Conservation (phyloP, 2,113 vertebrate species). For the Megalops atlanticus region DNA sequence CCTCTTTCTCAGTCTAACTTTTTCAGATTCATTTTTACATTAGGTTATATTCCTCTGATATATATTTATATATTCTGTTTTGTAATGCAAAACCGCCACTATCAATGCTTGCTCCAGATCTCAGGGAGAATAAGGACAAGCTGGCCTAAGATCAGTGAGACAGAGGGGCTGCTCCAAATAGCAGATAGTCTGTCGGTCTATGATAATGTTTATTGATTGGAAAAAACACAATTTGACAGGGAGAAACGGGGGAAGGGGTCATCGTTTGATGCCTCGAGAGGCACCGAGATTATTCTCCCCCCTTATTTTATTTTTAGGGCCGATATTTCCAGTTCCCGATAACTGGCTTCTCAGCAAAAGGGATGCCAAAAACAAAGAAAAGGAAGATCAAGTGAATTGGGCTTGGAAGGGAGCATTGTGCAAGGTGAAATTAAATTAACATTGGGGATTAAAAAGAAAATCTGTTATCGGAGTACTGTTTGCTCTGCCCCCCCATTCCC, state of each 20-base stretch:
- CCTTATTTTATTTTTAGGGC: not conserved
- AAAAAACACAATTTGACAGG: conserved; percentile 71
- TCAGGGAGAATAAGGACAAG: conserved; percentile 58
- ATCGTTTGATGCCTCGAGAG: conserved; percentile 34
- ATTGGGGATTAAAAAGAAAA: conserved; percentile 49
- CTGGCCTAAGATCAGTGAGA: conserved; percentile 62
- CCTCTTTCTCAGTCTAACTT: too few relatives aligned
- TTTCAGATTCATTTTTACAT: too few relatives aligned
- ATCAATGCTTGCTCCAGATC: conserved; percentile 41
- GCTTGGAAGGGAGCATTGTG: not conserved
- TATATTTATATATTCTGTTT: too few relatives aligned
- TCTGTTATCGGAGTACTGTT: conserved; percentile 61
- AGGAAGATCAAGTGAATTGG: not conserved
- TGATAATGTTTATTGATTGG: conserved; percentile 80
- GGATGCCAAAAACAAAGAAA: not conserved
- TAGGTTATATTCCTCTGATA: too few relatives aligned
- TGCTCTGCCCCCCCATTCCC: conserved; percentile 48
- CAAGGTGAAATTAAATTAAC: conserved; percentile 38
- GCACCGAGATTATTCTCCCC: not conserved
- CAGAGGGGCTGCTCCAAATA: conserved; percentile 62
- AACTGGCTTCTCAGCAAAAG: not conserved
- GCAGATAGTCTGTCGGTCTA: conserved; percentile 71
- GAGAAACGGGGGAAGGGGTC: conserved; percentile 1
- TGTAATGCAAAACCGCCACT: conserved; percentile 47
- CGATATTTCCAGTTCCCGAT: not conserved